Base-by-base conservation (phyloP, 2,797 vertebrate species). In the Paedocypris micromegethes region DNA sequence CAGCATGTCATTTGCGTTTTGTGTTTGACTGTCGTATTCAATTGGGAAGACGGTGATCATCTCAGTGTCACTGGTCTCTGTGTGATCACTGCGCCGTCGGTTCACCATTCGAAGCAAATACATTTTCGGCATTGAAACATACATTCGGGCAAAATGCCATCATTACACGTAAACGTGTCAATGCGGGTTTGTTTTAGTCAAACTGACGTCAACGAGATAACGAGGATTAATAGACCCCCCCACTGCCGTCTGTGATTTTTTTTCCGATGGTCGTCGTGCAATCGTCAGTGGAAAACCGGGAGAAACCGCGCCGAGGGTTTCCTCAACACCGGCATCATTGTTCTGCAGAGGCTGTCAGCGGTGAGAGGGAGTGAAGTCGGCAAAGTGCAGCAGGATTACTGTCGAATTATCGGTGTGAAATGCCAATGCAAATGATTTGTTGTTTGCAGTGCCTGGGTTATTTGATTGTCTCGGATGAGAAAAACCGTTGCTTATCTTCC, bases 261-360 rank as follows among this genome's bases (percentile, higher is more conserved):
- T 39, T 42, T 46, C 46, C 38, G 55, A 5, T 61, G 61, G 49
- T 70, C 62, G n/a, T 42, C 37, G 7, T 74, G 67, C 70, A 61
- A 60, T 74, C 61, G 50, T 39, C 54, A 73, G 66, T 57, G 72
- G 60, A 59, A 63, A 43, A 58, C 64, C 70, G 72, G 56, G 66
- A 59, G 46, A 44, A 57, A 45, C 64, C 8, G 54, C 2, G 47
- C 50, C 57, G 60, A 70, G 68, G 68, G 64, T 63, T 64, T 64
- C 68, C 60, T 58, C 72, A 70, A 70, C 23, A 70, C 56, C 67
- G 72, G 58, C 63, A 60, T 41, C 50, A 43, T 55, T 69, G 56
- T 42, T 70, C 59, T 63, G 46, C 59, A 56, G 58, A 55, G 42
- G 56, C 23, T 49, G 5, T 56, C 43, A 39, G 51, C 4, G 58